Evolutionary conservation across 2,888 invertebrate genomes (phyloP), one percentile per base, ranked within the genome.

Genomic region (Balanococcus diminutus): DNA sequence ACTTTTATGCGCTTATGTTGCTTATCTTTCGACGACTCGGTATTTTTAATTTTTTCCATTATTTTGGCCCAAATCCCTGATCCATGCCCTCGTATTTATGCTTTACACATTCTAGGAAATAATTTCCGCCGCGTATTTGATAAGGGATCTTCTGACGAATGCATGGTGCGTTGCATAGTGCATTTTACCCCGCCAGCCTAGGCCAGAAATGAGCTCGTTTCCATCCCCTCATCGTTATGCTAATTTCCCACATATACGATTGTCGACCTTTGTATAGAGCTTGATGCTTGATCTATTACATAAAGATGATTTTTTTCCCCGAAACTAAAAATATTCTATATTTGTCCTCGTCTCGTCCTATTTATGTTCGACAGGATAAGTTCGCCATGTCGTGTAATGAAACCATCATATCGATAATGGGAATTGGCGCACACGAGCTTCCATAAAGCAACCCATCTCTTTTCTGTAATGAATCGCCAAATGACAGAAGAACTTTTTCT

Each of bases 401-500:
- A 67, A 28, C 28, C 61, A 67, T 67, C 61, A 67, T 67, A 28
- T 67, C 3, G 61, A 25, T 67, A 67, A 67, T 67, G 61, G 61
- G 61, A 67, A 67, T 28, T 28, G n/a, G n/a, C n/a, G 28, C 61
- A 67, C 61, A 67, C 19, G 51, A 51, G n/a, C 51, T 51, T 0
- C 14, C 42, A n/a, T n/a, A 19, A 51, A 75, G 32, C 61, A 25
- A 6, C 31, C 28, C 67, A 25, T 32, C 28, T 67, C 67, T n/a
- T 14, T 1, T 28, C 25, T 32, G 4, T 51, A 75, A 75, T 75
- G 75, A 75, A 75, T 31, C 32, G 75, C 75, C 75, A 36, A 75
- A 75, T 75, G 75, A 75, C 75, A 75, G 32, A n/a, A 32, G 36
- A 75, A 75, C 75, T 32, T 75, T 75, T 75, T 75, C 75, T 75